These are phyloP conservation scores for Garra rufa DNA, from an alignment of 2,113 vertebrate species.

Conservation along the genomic window DNA sequence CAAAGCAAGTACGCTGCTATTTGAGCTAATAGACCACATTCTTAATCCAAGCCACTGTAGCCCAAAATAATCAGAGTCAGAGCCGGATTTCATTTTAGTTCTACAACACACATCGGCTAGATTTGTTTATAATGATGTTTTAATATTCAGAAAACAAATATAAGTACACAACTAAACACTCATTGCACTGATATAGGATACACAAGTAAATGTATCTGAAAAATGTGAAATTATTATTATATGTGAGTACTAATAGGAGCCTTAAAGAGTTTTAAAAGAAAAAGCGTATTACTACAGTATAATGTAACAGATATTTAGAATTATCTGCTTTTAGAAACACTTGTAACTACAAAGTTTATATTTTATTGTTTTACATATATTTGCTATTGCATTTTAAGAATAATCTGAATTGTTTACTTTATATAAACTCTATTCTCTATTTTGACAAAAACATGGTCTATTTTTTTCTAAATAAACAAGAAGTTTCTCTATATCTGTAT, in stretches of 20 bases:
- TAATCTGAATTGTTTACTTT: neutral
- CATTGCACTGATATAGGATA: neutral
- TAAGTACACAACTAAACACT: neutral
- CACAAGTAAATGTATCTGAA: neutral
- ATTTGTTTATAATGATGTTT: neutral
- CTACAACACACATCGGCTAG: neutral
- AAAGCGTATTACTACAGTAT: neutral
- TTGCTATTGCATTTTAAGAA: neutral
- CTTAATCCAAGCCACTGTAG: slow-evolving; percentile 4
- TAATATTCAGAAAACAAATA: neutral
- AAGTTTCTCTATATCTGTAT: slow-evolving; percentile 60
- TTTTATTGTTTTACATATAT: neutral
- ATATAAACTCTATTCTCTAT: neutral
- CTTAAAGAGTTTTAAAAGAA: neutral
- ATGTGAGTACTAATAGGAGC: neutral
- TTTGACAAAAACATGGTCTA: slow-evolving; percentile 3
- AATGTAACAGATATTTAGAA: neutral
- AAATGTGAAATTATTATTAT: neutral
- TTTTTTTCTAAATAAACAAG: slow-evolving; percentile 15
- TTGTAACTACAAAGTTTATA: neutral
- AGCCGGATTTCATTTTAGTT: neutral
- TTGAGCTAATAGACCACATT: neutral
- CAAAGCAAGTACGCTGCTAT: slow-evolving; percentile 3
- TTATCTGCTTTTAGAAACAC: neutral
- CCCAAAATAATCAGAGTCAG: neutral